Percentiles rank a stretch among this genome's conserved stretches.
Evolutionary conservation across 1,140 invertebrate species (phyloP).

Genomic region (Diprion similis): DNA sequence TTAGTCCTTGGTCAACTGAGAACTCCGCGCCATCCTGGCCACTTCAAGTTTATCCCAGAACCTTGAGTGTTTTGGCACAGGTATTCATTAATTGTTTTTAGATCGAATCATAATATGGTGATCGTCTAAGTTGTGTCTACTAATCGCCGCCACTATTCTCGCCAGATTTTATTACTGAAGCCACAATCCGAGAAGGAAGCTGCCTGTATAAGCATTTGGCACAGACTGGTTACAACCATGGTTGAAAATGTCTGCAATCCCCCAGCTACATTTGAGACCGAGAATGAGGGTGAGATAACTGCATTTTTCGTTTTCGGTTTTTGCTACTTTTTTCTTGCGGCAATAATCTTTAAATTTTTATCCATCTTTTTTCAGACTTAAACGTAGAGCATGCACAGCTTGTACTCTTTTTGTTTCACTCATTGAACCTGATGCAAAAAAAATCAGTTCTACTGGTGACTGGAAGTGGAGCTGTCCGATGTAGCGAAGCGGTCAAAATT

Average conservation of each 20-base stretch:
- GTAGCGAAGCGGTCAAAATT: constrained; percentile 69
- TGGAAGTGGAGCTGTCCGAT: constrained; percentile 72
- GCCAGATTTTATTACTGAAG: constrained; percentile 78
- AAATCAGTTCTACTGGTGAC: constrained; percentile 89
- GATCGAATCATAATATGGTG: constrained; percentile 13
- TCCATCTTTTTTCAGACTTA: constrained; percentile 72
- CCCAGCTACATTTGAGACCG: constrained; percentile 62
- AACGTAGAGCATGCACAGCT: constrained; percentile 97
- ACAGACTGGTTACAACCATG: constrained; percentile 84
- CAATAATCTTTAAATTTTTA: constrained; percentile 14
- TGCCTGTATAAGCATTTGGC: constrained; percentile 89
- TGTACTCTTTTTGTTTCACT: constrained; percentile 92
- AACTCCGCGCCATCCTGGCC: constrained; percentile 71
- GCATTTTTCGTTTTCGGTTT: constrained; percentile 8
- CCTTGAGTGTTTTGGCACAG: constrained; percentile 82
- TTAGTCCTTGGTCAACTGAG: constrained; percentile 75
- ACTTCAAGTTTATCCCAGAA: constrained; percentile 84
- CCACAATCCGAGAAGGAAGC: constrained; percentile 87
- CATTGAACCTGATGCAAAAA: constrained; percentile 94
- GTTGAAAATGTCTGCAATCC: constrained; percentile 79
- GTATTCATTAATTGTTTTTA: constrained; percentile 46
- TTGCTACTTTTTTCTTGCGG: constrained; percentile 3
- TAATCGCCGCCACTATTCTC: constrained; percentile 39
- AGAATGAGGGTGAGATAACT: constrained; percentile 69
- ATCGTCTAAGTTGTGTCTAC: background rate